Base-by-base conservation (phyloP, 1,140 invertebrate genomes). In the Popillia japonica region DNA sequence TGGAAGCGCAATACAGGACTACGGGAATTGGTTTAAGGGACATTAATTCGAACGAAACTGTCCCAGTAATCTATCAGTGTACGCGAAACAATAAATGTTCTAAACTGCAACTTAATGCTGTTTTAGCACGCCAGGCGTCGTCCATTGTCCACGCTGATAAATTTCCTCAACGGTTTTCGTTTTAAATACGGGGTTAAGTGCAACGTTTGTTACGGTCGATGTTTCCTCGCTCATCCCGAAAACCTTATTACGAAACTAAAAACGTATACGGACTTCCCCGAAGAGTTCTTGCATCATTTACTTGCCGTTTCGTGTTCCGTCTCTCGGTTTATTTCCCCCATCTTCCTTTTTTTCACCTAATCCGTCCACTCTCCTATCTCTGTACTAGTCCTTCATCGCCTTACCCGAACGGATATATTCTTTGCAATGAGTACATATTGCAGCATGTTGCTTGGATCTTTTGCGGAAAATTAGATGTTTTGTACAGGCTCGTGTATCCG, bases 251-350 rank as follows among this genome's bases (percentile, higher is more conserved):
- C 44, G 48, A 17, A 55, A 55, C 14, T 14, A 17, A 34, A 34
- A 34, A 34, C 27, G 27, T 34, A 34, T 34, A 17, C 17, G 14
- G 48, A 55, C 14, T 55, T 55, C 48, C 6, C 17, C 48, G 48
- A 55, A 55, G 48, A 17, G 11, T 55, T n/a, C 48, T 55, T n/a
- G 48, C 48, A n/a, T 55, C 48, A 17, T 55, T 55, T 55, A 55
- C 11, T 55, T 55, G 3, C 14, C 48, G 48, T 55, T n/a, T 17
- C 48, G 48, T 6, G 48, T 55, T 55, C 10, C 48, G 14, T 55
- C 17, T 3, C 11, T 55, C 2, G n/a, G 6, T 55, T 55, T 55
- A 55, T 55, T 55, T 55, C 48, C 48, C 44, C 14, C 1, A 17
- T 55, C 17, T 55, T 55, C 14, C 0, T 48, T 55, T 55, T 55